Evolutionary conservation across 1,140 invertebrate species (phyloP).

Genomic region (Sinonovacula constricta): DNA sequence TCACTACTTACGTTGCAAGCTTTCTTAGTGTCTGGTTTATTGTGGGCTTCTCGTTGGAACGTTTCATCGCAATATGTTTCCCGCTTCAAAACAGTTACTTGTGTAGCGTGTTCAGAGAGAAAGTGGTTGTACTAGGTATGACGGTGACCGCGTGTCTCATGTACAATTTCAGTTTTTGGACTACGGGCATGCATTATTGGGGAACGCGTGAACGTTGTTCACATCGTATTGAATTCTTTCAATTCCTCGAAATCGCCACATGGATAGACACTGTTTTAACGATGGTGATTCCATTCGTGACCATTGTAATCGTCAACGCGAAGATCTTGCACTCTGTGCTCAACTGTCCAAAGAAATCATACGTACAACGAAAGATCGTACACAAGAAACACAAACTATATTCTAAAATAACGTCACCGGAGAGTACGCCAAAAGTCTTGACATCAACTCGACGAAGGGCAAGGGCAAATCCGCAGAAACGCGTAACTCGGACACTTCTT

Average conservation of each 20-base stretch:
- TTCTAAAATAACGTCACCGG: no score
- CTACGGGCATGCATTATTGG: constrained; percentile 15
- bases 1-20: constrained; percentile 60
- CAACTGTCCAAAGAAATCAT: background rate
- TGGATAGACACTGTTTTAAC: constrained; percentile 81
- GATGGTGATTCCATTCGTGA: constrained; percentile 79
- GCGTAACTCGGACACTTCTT: constrained; percentile 89
- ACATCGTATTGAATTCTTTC: constrained; percentile 21
- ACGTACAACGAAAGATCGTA: background rate
- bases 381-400: no score
- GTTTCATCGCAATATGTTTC: constrained; percentile 71
- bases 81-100: constrained; percentile 64
- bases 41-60: constrained; percentile 74
- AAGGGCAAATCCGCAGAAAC: constrained; percentile 81
- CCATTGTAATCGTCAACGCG: constrained; percentile 81
- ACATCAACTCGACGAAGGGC: no score
- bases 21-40: constrained; percentile 74
- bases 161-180: constrained; percentile 55
- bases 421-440: no score
- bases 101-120: constrained; percentile 61
- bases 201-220: background rate
- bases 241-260: constrained; percentile 80
- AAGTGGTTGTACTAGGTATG: constrained; percentile 15
- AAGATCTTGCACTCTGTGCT: constrained; percentile 16
- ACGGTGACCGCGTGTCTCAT: constrained; percentile 49